Conservation (phyloP, 1,140 invertebrate genomes). For the Drosophila tropicalis region DNA sequence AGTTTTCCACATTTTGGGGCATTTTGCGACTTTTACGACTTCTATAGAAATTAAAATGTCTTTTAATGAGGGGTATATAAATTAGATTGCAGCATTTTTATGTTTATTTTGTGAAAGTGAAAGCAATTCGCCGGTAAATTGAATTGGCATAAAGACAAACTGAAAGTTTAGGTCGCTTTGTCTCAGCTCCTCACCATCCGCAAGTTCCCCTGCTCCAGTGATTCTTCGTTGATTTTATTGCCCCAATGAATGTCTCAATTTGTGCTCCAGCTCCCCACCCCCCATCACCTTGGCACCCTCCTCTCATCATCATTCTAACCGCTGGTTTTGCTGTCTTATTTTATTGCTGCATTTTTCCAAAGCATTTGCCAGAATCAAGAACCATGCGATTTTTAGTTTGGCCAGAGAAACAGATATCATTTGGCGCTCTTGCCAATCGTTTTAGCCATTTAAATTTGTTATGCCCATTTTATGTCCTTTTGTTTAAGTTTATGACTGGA, state of each 20-base stretch:
- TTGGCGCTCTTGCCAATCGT: constrained; percentile 56
- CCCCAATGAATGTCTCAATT: constrained; percentile 40
- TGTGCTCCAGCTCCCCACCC: not conserved
- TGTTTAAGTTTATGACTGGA: constrained; percentile 47
- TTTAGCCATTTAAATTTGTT: constrained; percentile 59
- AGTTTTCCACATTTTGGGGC: constrained; percentile 9
- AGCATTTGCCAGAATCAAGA: constrained; percentile 39
- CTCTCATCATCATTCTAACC: constrained; percentile 2
- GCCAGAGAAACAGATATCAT: not conserved
- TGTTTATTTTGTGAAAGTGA: constrained; percentile 40
- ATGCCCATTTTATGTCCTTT: constrained; percentile 46
- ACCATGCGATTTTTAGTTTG: constrained; percentile 48
- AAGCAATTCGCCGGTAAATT: constrained; percentile 52
- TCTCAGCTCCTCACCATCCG: not conserved
- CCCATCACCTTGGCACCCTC: not conserved
- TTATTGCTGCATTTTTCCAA: constrained; percentile 40
- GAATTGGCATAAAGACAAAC: constrained; percentile 59
- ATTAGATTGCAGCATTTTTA: constrained; percentile 59
- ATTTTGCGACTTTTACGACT: constrained; percentile 46
- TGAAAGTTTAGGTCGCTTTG: constrained; percentile 20
- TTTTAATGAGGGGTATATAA: constrained; percentile 56
- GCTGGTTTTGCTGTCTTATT: constrained; percentile 27
- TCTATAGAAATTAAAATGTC: constrained; percentile 61
- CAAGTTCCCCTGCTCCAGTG: not conserved
- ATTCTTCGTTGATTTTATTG: constrained; percentile 15